Base-by-base conservation (phyloP, 2,888 invertebrate genomes). In the Odontothrips loti region DNA sequence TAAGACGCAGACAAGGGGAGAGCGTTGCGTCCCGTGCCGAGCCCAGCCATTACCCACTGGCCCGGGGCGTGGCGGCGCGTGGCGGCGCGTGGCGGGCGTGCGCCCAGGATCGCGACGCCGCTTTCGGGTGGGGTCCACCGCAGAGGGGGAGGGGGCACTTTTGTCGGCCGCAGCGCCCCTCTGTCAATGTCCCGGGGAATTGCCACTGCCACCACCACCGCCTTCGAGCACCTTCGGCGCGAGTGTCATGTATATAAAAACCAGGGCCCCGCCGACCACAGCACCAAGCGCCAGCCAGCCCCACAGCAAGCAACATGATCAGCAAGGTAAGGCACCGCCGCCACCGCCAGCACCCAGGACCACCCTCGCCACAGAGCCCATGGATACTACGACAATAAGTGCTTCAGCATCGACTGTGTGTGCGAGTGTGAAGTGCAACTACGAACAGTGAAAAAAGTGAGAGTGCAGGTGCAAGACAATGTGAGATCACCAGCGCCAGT, bases 81-180 rank as follows among this genome's bases (percentile, higher is more conserved):
- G 68, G 11, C 12, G 68, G 27, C 12, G 23, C 27, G 68, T 23
- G 68, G 68, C 12, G 68, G 68, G 68, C 68, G 27, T n/a, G 68
- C n/a, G 68, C 12, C n/a, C n/a, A n/a, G 68, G 68, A 1, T 9
- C 68, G 27, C 1, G 68, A n/a, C 23, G 68, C 27, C 12, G 23
- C 27, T 75, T 75, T 75, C 23, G 68, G 68, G 68, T 75, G 68
- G 68, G 68, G 68, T 75, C 68, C 23, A 17, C 17, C 58, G 20
- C 58, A 58, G 58, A 27, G 51, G 51, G 58, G 58, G 58, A 58
- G 58, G 58, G 58, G 58, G 58, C 58, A 51, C 51, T 51, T 51
- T 51, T 51, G 58, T 58, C 20, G 20, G 51, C 51, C 51, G 51
- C 51, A 51, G 20, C 58, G 20, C 58, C 20, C 58, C 58, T 20